A percentile compares a stretch with the other conserved stretches of the same genome.
These are phyloP conservation scores for Aproaerema taeniolella DNA, from an alignment of 2,888 invertebrate genomes.

Conservation along the genomic window DNA sequence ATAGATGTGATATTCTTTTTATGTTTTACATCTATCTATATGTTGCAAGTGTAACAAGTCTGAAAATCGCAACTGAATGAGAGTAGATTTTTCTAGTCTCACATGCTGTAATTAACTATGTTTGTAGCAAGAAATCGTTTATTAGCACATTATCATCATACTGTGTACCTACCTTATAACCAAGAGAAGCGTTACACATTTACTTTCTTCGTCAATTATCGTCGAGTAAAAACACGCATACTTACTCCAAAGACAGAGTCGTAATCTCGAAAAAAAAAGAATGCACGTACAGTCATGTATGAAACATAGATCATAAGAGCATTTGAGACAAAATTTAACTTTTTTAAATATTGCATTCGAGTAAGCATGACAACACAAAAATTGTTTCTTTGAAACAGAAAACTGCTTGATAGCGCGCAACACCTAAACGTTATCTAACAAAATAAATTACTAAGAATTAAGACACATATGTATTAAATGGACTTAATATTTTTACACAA, in stretches of 20 bases:
- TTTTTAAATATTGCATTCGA: no score
- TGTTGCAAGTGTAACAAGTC: no score
- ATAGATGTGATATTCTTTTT: no score
- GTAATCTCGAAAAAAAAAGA: background rate
- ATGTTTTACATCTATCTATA: no score
- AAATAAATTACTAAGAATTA: no score
- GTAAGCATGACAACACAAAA: no score
- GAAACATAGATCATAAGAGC: background rate
- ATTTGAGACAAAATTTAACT: no score
- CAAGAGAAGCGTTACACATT: slow-evolving; percentile 4
- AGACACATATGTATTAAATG: no score
- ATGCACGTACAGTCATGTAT: background rate
- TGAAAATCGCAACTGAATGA: background rate
- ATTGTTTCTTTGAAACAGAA: no score
- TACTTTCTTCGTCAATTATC: slow-evolving; percentile 14
- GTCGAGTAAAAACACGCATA: slow-evolving; percentile 6
- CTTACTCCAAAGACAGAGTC: slow-evolving; percentile 1
- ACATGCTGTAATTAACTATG: background rate
- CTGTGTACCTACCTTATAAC: background rate
- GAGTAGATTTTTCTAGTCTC: slow-evolving; percentile 1
- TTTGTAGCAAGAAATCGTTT: slow-evolving; percentile 5
- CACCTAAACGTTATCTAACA: no score
- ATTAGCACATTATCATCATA: slow-evolving; percentile 10
- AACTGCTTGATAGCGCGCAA: no score
- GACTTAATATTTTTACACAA: no score